Conservation (phyloP, 2,888 invertebrate species). For the Endotricha flammealis region DNA sequence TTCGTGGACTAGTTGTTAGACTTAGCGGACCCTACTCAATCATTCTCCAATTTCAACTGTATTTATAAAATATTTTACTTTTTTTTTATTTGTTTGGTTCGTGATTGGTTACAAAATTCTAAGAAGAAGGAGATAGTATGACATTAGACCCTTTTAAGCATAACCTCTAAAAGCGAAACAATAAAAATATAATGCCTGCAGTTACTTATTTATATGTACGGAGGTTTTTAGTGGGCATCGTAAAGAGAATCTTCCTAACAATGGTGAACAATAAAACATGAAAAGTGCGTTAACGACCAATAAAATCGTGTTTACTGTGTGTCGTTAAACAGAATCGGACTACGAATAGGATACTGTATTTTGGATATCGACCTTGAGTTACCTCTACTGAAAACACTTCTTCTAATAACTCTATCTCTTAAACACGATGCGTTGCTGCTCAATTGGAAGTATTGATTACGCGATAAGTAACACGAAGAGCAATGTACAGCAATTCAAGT, state of each 20-base stretch:
- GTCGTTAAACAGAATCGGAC: conserved; percentile 50
- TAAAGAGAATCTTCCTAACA: conserved; percentile 65
- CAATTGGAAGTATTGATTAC: no score
- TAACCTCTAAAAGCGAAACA: conserved; percentile 24
- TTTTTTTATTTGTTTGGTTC: no score
- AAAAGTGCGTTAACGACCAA: conserved; percentile 70
- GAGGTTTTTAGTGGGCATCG: conserved; percentile 52
- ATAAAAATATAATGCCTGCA: conserved; percentile 33
- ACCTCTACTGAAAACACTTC: neutral
- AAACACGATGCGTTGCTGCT: neutral
- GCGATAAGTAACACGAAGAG: no score
- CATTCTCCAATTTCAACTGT: no score
- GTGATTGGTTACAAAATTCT: no score
- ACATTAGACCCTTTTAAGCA: conserved; percentile 2
- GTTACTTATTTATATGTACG: conserved; percentile 52
- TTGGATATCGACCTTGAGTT: conserved; percentile 10
- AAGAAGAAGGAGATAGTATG: no score
- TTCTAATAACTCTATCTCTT: neutral
- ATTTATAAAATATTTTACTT: no score
- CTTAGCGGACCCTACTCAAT: no score
- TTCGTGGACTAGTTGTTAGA: no score
- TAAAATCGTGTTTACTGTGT: conserved; percentile 65
- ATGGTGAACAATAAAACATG: conserved; percentile 68
- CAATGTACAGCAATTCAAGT: no score
- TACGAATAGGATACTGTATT: conserved; percentile 31